Conservation (phyloP, 23 tunicate genomes). For the Oikopleura vanhoeffeni region DNA sequence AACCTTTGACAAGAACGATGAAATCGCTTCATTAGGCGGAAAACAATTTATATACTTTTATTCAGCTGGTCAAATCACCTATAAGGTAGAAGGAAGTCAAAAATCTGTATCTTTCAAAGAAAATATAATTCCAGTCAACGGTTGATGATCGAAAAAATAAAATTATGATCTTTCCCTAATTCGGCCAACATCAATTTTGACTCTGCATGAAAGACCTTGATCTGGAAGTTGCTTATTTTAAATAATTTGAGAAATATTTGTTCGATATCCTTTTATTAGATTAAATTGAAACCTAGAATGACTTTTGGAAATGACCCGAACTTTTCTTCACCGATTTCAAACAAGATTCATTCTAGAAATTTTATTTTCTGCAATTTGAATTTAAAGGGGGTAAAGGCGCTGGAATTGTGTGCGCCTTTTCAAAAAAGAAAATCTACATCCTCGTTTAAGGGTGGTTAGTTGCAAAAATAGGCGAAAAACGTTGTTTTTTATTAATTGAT, state of each 20-base stretch:
- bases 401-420: no score
- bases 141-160: neutral
- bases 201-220: neutral
- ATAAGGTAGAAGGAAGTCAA: no score
- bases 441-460: no score
- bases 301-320: neutral
- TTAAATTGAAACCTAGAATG: neutral
- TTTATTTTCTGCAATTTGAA: no score
- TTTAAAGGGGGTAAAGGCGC: no score
- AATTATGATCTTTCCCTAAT: neutral
- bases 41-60: no score
- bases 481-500: no score
- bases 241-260: neutral
- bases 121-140: neutral
- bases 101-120: neutral
- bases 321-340: neutral
- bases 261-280: neutral
- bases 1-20: no score
- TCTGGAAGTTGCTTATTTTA: slow-evolving; percentile 6
- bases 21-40: no score
- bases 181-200: neutral
- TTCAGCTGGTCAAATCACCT: no score
- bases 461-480: no score
- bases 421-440: no score
- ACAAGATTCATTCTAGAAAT: neutral